These are phyloP conservation scores for Andrena haemorrhoa DNA, from an alignment of 2,888 invertebrate genomes.

Conservation along the genomic window DNA sequence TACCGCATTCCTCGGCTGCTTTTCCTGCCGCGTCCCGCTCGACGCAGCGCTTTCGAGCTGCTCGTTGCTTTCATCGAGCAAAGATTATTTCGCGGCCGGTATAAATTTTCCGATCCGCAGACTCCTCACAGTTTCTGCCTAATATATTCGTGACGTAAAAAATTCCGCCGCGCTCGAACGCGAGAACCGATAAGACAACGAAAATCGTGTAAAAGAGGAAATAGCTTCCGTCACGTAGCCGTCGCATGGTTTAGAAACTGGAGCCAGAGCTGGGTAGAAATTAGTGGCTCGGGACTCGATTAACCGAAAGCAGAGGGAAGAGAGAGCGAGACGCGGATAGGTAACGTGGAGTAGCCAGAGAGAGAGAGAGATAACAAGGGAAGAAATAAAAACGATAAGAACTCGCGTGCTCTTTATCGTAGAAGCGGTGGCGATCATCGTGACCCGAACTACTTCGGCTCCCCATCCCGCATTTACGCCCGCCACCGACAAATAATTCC, in stretches of 20 bases:
- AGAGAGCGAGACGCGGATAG: constrained; percentile 40
- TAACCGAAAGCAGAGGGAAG: constrained; percentile 19
- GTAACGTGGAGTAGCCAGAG: constrained; percentile 13
- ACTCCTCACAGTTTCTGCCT: background rate
- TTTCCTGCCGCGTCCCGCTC: constrained; percentile 32
- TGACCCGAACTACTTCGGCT: constrained; percentile 61
- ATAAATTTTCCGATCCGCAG: background rate
- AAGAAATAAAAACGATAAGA: constrained; percentile 64
- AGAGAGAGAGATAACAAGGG: constrained; percentile 17
- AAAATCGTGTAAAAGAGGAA: background rate
- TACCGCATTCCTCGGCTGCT: constrained; percentile 48
- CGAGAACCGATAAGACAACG: background rate
- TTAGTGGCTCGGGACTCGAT: constrained; percentile 38
- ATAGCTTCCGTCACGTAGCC: constrained; percentile 54
- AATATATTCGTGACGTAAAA: no score
- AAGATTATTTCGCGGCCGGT: background rate
- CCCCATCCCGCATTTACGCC: constrained; percentile 43
- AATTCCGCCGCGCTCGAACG: background rate
- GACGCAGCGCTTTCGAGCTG: background rate
- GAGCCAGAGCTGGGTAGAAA: constrained; percentile 55
- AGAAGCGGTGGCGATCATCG: constrained; percentile 48
- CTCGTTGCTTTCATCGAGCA: background rate
- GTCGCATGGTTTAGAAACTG: constrained; percentile 51
- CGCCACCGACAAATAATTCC: constrained; percentile 27
- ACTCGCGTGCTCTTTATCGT: constrained; percentile 64